Percentiles rank a stretch among this genome's conserved stretches.
Conservation (phyloP, 1,140 invertebrate species). For the Sweltsa coloradensis region DNA sequence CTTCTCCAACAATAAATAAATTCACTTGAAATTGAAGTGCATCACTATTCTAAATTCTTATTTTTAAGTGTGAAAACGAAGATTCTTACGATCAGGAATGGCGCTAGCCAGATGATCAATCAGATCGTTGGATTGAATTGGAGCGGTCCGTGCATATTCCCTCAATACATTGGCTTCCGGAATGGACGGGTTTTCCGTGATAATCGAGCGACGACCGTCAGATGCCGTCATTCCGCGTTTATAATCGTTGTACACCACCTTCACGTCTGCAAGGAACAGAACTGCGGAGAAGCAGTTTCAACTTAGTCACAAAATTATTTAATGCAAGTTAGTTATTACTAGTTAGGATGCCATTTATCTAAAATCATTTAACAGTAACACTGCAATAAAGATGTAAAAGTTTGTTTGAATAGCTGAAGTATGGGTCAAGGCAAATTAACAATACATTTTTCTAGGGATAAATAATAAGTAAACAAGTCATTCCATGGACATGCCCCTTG, state of each 20-base stretch:
- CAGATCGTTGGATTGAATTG: constrained; percentile 14
- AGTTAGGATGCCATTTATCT: constrained; percentile 18
- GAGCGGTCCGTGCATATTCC: constrained; percentile 20
- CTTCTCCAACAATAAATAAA: too few species aligned
- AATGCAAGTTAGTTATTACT: constrained; percentile 31
- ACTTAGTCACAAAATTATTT: constrained; percentile 17
- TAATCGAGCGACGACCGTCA: constrained; percentile 23
- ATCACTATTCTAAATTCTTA: too few species aligned
- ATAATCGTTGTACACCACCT: constrained; percentile 28
- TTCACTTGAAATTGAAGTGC: too few species aligned
- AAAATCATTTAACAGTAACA: not conserved
- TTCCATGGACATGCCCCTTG: too few species aligned
- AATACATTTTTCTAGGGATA: too few species aligned
- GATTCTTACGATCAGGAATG: constrained; percentile 24
- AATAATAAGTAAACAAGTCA: too few species aligned
- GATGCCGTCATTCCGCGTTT: constrained; percentile 29
- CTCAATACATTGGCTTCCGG: constrained; percentile 24
- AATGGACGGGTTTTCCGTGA: constrained; percentile 33
- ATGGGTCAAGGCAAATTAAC: too few species aligned
- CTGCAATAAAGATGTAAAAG: too few species aligned
- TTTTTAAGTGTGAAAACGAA: too few species aligned
- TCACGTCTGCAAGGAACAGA: constrained; percentile 31
- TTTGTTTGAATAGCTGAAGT: too few species aligned
- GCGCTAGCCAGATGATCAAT: constrained; percentile 19
- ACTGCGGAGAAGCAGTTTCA: constrained; percentile 21